These are phyloP conservation scores for Apis dorsata DNA, from an alignment of 1,140 invertebrate species.

Conservation along the genomic window DNA sequence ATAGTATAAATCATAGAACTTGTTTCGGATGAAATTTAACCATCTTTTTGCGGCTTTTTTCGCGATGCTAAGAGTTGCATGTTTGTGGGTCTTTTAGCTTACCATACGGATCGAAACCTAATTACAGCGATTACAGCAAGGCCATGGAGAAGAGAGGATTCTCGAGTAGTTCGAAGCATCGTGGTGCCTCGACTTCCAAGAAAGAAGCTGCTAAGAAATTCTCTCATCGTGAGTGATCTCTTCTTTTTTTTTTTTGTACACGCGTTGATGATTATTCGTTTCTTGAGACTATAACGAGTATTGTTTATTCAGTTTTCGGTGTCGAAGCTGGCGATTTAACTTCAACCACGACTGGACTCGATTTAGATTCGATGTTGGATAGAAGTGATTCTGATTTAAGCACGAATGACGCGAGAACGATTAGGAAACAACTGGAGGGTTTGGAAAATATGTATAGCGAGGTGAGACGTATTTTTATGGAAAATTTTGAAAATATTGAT, in stretches of 20 bases:
- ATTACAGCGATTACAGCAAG: conserved; percentile 78
- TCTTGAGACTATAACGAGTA: no score
- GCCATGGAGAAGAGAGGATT: conserved; percentile 74
- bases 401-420: conserved; percentile 88
- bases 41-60: neutral
- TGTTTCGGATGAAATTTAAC: neutral
- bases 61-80: conserved; percentile 20
- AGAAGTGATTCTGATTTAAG: conserved; percentile 88
- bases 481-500: no score
- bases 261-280: neutral
- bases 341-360: conserved; percentile 88
- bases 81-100: conserved; percentile 74
- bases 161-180: conserved; percentile 71
- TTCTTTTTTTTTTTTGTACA: neutral
- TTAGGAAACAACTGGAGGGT: conserved; percentile 90
- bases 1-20: no score
- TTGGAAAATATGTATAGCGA: conserved; percentile 94
- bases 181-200: conserved; percentile 73
- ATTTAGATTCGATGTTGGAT: conserved; percentile 91
- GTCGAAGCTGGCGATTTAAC: conserved; percentile 88
- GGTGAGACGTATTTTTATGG: conserved; percentile 69
- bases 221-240: conserved; percentile 72
- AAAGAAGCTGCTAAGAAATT: conserved; percentile 78
- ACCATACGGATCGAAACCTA: conserved; percentile 82
- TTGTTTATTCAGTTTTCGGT: conserved; percentile 81